Percentiles rank a stretch among this genome's conserved stretches.
Conservation (phyloP, 2,797 vertebrate genomes). For the Acanthis flammea region DNA sequence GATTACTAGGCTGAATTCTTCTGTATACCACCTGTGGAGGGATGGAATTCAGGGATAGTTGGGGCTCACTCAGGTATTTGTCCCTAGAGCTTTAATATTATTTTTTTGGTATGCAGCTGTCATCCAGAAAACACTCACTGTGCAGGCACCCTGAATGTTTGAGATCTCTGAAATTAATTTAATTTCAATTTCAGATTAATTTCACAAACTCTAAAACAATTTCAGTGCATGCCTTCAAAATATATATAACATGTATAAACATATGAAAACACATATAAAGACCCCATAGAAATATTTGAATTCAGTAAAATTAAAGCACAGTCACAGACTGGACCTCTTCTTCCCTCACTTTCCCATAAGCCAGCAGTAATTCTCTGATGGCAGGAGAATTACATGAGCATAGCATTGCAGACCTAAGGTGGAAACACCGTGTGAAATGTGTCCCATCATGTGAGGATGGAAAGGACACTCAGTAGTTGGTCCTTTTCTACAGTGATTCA, state of each 20-base stretch:
- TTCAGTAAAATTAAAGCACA: not conserved
- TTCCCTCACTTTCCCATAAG: not conserved
- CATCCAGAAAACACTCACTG: not conserved
- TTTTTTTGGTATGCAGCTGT: not conserved
- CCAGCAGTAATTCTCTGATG: not conserved
- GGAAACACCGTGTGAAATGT: not conserved
- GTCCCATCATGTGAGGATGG: not conserved
- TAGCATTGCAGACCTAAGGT: not conserved
- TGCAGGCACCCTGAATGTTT: not conserved
- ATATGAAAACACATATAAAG: not conserved
- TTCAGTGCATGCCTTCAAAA: not conserved
- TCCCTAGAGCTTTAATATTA: not conserved
- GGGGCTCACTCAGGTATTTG: not conserved
- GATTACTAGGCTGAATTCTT: not conserved
- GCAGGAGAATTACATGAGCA: not conserved
- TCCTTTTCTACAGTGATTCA: not conserved
- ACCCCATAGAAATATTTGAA: not conserved
- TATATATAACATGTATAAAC: not conserved
- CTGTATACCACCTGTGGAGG: not conserved
- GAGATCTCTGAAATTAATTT: not conserved
- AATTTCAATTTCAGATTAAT: not conserved
- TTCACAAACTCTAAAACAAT: not conserved
- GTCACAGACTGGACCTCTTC: not conserved
- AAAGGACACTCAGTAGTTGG: not conserved
- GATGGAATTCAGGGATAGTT: not conserved